Evolutionary conservation across 2,888 invertebrate species (phyloP), one percentile per base, ranked within the genome.

Genomic region (Trichogramma dendrolimi): DNA sequence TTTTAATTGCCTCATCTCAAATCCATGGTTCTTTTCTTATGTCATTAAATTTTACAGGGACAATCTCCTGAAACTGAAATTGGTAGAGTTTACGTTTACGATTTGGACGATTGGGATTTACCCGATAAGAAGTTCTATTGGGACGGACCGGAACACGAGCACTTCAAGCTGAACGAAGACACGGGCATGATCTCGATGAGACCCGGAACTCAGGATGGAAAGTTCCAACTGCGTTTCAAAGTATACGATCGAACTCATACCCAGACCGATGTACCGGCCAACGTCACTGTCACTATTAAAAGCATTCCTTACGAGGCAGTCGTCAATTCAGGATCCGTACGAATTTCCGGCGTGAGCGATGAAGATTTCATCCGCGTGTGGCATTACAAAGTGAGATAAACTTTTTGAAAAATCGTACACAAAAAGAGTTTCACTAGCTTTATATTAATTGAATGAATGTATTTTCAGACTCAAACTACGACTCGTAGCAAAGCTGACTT

Each of bases 81-180:
- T 67, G 97, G 97, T 44, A 85, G 94, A 66, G 98, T 98, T 6
- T 97, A 96, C 79, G 97, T 98, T 0, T 94, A 94, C 75, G 99
- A 99, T 81, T 82, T 93, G 67, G 99, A 99, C 79, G 99, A 99
- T 79, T 99, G 98, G 98, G 99, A 99, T 81, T 82, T 96, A 67
- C 93, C 92, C 0, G 97, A 98, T 79, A 99, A 99, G 80, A 94
- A 92, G 73, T 99, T 96, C 83, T 94, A 92, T 76, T 96, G 95
- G 94, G 94, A 94, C 75, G 87, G 87, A 52, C 83, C 87, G 58
- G 92, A 92, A 75, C 93, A 94, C 82, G 89, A 91, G 1, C 87
- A 89, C 70, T 96, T 96, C 78, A 91, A 90, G 65, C 81, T 97
- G 41, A 91, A 96, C 76, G 90, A 92, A 78, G 92, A 94, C 75